Percentiles rank a stretch among this genome's conserved stretches.
Conservation (phyloP, 23 tunicate genomes). For the Corella eumyota region DNA sequence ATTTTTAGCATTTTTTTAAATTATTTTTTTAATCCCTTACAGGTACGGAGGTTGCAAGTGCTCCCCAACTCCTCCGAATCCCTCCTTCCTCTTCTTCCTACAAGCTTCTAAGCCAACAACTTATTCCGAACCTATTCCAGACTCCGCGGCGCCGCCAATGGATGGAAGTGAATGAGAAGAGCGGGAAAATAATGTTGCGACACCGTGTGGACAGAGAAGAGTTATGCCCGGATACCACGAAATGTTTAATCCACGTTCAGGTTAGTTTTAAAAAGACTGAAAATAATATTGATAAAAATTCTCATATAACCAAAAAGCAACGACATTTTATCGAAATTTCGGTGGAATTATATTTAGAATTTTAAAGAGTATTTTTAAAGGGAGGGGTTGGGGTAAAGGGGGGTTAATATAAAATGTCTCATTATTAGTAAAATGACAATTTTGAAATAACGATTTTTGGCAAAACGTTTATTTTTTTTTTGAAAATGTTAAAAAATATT, state of each 20-base stretch:
- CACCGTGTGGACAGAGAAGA: conserved; percentile 44
- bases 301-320: no score
- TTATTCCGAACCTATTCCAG: background rate
- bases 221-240: conserved; percentile 20
- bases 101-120: conserved; percentile 10
- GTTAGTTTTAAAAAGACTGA: no score
- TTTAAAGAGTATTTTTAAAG: background rate
- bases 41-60: conserved; percentile 17
- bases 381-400: background rate
- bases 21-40: background rate
- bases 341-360: no score
- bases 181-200: conserved; percentile 26
- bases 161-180: conserved; percentile 16
- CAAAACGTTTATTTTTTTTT: background rate
- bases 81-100: conserved; percentile 8
- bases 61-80: conserved; percentile 1
- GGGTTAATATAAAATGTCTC: background rate
- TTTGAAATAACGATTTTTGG: no score
- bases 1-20: background rate
- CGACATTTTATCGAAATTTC: no score
- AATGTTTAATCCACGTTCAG: conserved; percentile 38
- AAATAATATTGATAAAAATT: no score
- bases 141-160: conserved; percentile 7
- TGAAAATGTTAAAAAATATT: background rate
- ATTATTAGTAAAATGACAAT: background rate